Evolutionary conservation across 2,797 vertebrate genomes (phyloP).

Genomic region (Chlorospingus flavigularis): DNA sequence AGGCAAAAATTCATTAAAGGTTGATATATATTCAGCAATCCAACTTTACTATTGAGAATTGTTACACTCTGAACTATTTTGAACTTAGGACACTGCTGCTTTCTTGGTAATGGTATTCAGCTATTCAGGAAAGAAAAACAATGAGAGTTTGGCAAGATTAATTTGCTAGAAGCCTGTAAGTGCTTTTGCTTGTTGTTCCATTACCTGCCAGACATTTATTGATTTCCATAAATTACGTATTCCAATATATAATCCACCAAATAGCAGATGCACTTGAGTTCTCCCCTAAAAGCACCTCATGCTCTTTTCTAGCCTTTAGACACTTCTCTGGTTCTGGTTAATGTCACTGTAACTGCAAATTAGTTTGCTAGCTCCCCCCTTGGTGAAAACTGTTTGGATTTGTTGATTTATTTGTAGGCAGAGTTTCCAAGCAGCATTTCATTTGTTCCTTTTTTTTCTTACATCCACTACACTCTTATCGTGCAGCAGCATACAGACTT

Average conservation of each 20-base stretch:
- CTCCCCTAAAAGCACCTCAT: conserved; percentile 4
- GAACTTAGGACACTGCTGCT: background rate
- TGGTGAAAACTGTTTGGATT: background rate
- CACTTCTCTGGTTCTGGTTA: background rate
- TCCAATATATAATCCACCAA: background rate
- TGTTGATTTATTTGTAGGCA: conserved; percentile 8
- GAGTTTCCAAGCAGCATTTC: background rate
- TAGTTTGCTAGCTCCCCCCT: conserved; percentile 7
- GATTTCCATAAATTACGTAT: conserved; percentile 54
- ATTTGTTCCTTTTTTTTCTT: background rate
- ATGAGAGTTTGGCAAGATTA: background rate
- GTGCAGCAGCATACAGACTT: background rate
- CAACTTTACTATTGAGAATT: background rate
- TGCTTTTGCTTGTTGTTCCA: conserved; percentile 25
- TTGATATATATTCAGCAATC: background rate
- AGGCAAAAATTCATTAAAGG: background rate
- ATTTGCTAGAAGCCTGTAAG: conserved; percentile 36
- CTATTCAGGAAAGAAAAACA: conserved; percentile 1
- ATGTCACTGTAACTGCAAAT: background rate
- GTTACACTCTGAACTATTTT: background rate
- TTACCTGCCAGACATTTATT: conserved; percentile 36
- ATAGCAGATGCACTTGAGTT: background rate
- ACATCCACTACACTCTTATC: background rate
- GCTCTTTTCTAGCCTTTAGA: background rate
- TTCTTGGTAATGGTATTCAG: background rate